Conservation (phyloP, 2,797 vertebrate species). For the Labeo calbasu region DNA sequence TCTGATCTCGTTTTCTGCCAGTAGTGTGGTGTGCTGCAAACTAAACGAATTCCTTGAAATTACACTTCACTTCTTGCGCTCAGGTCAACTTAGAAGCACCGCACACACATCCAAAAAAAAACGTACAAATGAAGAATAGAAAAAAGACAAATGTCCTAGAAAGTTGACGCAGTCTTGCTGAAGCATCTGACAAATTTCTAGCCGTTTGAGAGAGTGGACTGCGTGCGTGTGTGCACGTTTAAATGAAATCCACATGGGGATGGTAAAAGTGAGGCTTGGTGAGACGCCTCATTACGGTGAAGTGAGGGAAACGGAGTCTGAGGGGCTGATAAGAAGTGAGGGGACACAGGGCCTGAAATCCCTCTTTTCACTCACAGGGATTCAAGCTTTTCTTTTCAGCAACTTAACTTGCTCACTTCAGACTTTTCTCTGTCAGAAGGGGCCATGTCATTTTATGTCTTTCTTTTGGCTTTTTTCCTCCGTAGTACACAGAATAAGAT, state of each 20-base stretch:
- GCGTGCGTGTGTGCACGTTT: constrained; percentile 62
- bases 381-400: constrained; percentile 79
- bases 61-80: constrained; percentile 70
- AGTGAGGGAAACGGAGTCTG: constrained; percentile 70
- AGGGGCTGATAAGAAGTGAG: constrained; percentile 68
- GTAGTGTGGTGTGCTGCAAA: constrained; percentile 20
- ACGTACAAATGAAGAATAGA: constrained; percentile 60
- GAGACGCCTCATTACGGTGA: constrained; percentile 72
- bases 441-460: constrained; percentile 3
- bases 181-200: constrained; percentile 83
- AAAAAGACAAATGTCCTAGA: constrained; percentile 76
- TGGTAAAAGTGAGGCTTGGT: constrained; percentile 74
- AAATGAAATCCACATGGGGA: constrained; percentile 84
- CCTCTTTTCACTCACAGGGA: constrained; percentile 77
- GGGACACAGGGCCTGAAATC: constrained; percentile 70
- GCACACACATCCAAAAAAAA: constrained; percentile 56
- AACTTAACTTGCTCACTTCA: constrained; percentile 70
- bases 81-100: constrained; percentile 59
- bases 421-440: constrained; percentile 66
- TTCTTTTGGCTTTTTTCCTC: background rate
- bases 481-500: background rate
- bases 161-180: constrained; percentile 73
- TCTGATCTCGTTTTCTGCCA: constrained; percentile 65
- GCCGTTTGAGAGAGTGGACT: constrained; percentile 71
- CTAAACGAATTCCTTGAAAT: constrained; percentile 57